Evolutionary conservation across 2,888 invertebrate genomes (phyloP), one percentile per base, ranked within the genome.

Genomic region (Neoaliturus tenellus): DNA sequence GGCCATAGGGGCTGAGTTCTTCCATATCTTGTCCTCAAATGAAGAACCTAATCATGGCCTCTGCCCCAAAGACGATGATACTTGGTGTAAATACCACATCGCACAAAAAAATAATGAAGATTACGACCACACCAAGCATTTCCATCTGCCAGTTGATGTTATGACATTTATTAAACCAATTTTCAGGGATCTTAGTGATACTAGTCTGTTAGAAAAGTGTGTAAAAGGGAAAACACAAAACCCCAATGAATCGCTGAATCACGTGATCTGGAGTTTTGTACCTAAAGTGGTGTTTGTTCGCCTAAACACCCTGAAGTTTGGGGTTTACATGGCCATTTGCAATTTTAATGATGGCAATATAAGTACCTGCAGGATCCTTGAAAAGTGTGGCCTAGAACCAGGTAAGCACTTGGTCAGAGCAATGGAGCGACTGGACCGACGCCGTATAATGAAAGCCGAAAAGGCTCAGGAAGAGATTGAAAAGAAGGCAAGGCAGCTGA

Each of bases 1-100:
- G 67, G 88, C 85, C 10, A 83, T 88, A 51, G 88, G 87, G 88
- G 88, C 88, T 10, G 86, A 85, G 10, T 88, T 84, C 73, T 86
- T 83, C 39, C 88, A 88, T 62, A 86, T 25, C 2, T 6, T 10
- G 12, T 78, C 78, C 10, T 33, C 78, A 48, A 44, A 78, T 20
- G 78, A 39, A 41, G 25, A 78, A 2, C 78, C 78, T 25, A 12
- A 12, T 25, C 48, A 35, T 17, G n/a, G 4, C 12, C 28, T 25
- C 17, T 80, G 80, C n/a, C 23, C 55, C n/a, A 55, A 5, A 5
- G 55, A 23, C 17, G 31, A 35, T 31, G 67, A 67, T 4, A 33
- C 51, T 25, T 80, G 80, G 35, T 80, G 55, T 20, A 80, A 51
- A 25, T 80, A 20, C 33, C 35, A 39, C 33, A 25, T 20, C 23